Evolutionary conservation across 1,140 invertebrate genomes (phyloP).

Genomic region (Apis florea): DNA sequence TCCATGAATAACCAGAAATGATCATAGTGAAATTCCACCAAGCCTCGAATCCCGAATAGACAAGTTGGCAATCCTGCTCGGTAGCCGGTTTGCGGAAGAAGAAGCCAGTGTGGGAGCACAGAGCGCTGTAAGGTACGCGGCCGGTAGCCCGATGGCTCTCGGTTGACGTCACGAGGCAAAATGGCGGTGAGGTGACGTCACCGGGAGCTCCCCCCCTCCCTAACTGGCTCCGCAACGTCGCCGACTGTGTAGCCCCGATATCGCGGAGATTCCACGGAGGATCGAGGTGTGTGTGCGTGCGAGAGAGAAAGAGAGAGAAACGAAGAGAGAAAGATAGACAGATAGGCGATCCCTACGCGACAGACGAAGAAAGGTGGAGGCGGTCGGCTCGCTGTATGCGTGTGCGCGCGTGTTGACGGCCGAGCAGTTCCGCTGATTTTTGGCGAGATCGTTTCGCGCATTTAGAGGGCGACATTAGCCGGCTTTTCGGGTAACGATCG

Average conservation of each 20-base stretch:
- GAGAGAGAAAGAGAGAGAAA: background rate
- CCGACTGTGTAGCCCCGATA: conserved; percentile 48
- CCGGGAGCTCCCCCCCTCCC: conserved; percentile 44
- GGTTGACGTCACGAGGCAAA: conserved; percentile 76
- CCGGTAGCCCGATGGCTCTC: conserved; percentile 58
- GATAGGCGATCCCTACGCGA: no score
- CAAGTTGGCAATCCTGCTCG: no score
- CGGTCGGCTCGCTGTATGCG: background rate
- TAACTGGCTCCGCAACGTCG: conserved; percentile 47
- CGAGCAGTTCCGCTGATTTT: conserved; percentile 51
- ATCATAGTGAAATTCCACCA: no score
- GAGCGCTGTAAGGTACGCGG: conserved; percentile 40
- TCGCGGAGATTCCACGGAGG: conserved; percentile 48
- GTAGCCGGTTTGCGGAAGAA: background rate
- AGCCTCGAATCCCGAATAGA: no score
- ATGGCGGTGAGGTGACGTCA: conserved; percentile 79
- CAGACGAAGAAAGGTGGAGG: background rate
- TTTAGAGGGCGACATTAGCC: conserved; percentile 52
- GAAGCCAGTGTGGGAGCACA: background rate
- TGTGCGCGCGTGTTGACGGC: background rate
- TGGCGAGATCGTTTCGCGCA: conserved; percentile 49
- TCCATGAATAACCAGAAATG: no score
- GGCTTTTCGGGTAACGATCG: conserved; percentile 61
- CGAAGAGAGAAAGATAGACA: background rate
- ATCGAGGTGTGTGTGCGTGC: conserved; percentile 27